Evolutionary conservation across 2,888 invertebrate species (phyloP), one percentile per base, ranked within the genome.

Genomic region (Epicampocera succincta): DNA sequence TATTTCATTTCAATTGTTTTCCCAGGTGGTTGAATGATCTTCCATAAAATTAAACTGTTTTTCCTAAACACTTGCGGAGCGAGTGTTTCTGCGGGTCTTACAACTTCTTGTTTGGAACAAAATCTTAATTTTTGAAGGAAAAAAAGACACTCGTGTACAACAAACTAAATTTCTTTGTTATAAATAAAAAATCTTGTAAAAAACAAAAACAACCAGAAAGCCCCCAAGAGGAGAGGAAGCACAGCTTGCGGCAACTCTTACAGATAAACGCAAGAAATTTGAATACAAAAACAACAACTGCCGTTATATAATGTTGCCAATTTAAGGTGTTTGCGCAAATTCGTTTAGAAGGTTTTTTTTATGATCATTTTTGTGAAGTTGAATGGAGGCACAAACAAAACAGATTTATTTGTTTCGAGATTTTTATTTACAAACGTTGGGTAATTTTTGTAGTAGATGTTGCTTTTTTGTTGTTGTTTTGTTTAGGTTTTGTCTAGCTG

Each of bases 21-120:
- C 8, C 8, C 6, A 8, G 33, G 8, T n/a, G n/a, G n/a, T n/a
- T n/a, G n/a, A n/a, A n/a, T n/a, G n/a, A n/a, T n/a, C n/a, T n/a
- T n/a, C n/a, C n/a, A n/a, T n/a, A n/a, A 1, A 9, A 33, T 33
- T 33, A 8, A 33, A 5, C 25, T 25, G 11, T 25, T 44, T 44
- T 33, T 33, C 1, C 2, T 33, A 17, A 15, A 9, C 69, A 56
- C 48, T 46, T 77, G 77, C 77, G 69, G 77, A 17, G 50, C 58
- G 46, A 40, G 42, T 17, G 15, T 42, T 44, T 40, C 25, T n/a
- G n/a, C n/a, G n/a, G n/a, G n/a, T n/a, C n/a, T n/a, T n/a, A n/a
- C n/a, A n/a, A n/a, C n/a, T n/a, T n/a, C n/a, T n/a, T n/a, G n/a
- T n/a, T n/a, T n/a, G n/a, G n/a, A n/a, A n/a, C n/a, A n/a, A n/a